phyloP scores from a whole-genome alignment of 2,113 vertebrate species.

The Anguilla japonica region DNA sequence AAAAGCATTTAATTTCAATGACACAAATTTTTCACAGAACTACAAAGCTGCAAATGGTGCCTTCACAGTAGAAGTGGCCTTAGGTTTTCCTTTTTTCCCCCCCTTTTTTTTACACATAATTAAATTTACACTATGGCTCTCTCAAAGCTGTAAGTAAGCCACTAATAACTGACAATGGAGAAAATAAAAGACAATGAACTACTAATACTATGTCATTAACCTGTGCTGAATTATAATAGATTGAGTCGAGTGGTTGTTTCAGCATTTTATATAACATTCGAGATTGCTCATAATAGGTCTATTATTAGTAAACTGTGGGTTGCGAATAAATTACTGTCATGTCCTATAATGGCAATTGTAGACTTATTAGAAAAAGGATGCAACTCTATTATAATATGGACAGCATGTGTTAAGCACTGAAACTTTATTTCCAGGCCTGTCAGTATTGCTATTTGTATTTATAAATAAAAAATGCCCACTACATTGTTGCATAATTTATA shows the following conservation, averaged over 20 bases:
- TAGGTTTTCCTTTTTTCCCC: slow-evolving; percentile 66
- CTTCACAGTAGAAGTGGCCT: slow-evolving; percentile 77
- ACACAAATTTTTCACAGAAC: slow-evolving; percentile 76
- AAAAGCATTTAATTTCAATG: slow-evolving; percentile 85
- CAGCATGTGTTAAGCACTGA: slow-evolving; percentile 39
- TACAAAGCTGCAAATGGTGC: slow-evolving; percentile 71
- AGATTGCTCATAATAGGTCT: slow-evolving; percentile 32
- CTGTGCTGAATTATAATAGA: slow-evolving; percentile 71
- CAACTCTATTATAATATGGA: slow-evolving; percentile 2
- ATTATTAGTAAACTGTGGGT: slow-evolving; percentile 25
- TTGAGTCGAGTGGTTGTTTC: slow-evolving; percentile 38
- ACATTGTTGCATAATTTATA: slow-evolving; percentile 58
- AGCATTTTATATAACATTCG: slow-evolving; percentile 34
- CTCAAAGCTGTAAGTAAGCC: slow-evolving; percentile 78
- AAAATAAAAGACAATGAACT: slow-evolving; percentile 77
- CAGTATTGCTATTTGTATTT: slow-evolving; percentile 50
- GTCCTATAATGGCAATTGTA: slow-evolving; percentile 25
- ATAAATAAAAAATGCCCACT: slow-evolving; percentile 57
- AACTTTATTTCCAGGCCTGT: slow-evolving; percentile 37
- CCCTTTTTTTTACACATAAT: slow-evolving; percentile 72
- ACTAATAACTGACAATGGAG: slow-evolving; percentile 70
- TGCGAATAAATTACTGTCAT: slow-evolving; percentile 46
- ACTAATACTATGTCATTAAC: slow-evolving; percentile 79
- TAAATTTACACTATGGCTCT: slow-evolving; percentile 78
- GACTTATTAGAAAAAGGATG: slow-evolving; percentile 12